Percentiles rank a stretch among this genome's conserved stretches.
phyloP scores from a whole-genome alignment of 2,113 vertebrate genomes.

The Scomber japonicus region DNA sequence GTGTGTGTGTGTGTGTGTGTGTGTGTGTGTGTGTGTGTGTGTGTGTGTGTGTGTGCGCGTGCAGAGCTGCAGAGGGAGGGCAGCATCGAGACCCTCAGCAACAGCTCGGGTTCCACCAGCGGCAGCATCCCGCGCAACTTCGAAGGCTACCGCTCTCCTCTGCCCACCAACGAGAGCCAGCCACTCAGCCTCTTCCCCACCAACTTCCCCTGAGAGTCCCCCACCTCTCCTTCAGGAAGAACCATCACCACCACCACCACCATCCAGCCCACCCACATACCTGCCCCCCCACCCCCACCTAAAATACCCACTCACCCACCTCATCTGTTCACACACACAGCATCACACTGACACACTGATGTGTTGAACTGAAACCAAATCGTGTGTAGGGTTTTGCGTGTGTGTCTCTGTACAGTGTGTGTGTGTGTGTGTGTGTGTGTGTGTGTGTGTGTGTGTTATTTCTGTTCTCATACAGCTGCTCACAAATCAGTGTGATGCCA shows the following conservation, averaged over 20 bases:
- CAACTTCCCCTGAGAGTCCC: constrained; percentile 87
- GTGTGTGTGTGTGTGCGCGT: neutral
- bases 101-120: constrained; percentile 98
- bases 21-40: neutral
- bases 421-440: neutral
- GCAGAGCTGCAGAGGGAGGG: constrained; percentile 98
- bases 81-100: constrained; percentile 99
- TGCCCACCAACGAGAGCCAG: constrained; percentile 97
- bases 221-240: neutral
- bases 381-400: neutral
- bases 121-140: constrained; percentile 98
- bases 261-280: constrained; percentile 8
- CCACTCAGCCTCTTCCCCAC: constrained; percentile 97
- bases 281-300: neutral
- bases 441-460: neutral
- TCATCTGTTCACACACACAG: constrained; percentile 4
- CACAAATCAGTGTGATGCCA: constrained; percentile 5
- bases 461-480: neutral
- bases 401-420: constrained; percentile 4
- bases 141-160: constrained; percentile 95
- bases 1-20: too few species aligned
- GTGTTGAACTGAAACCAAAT: constrained; percentile 20
- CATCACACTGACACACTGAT: neutral
- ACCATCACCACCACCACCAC: neutral
- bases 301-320: too few species aligned